These are phyloP conservation scores for Parazoanthus darwini DNA, from an alignment of 92 coral and sea anemone genomes.

Conservation along the genomic window DNA sequence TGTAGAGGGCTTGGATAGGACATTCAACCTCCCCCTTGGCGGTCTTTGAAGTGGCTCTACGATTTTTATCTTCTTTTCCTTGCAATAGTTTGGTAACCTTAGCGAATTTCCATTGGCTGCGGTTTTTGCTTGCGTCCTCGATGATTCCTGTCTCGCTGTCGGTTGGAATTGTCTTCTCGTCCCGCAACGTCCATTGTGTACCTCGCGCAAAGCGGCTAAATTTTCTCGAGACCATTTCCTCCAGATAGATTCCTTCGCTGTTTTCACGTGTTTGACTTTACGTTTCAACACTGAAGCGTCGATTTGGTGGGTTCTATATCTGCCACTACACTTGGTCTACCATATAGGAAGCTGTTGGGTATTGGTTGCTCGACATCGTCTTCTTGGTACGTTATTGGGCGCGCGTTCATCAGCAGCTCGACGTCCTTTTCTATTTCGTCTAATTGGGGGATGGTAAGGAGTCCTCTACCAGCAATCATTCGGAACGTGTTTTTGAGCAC, in stretches of 20 bases:
- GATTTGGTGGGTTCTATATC: neutral
- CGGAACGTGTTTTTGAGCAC: neutral
- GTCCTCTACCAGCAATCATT: neutral
- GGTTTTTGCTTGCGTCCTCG: neutral
- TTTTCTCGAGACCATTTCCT: neutral
- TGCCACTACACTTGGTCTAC: neutral
- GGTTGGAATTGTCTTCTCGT: neutral
- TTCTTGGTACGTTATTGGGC: neutral
- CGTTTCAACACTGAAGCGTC: neutral
- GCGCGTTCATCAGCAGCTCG: neutral
- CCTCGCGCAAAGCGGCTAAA: neutral
- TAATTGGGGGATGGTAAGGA: neutral
- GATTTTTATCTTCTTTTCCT: neutral
- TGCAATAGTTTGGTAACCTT: neutral
- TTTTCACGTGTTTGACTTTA: neutral
- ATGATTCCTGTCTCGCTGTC: neutral
- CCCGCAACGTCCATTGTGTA: constrained; percentile 7
- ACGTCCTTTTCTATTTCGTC: neutral
- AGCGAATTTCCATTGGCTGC: neutral
- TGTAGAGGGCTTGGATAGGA: constrained; percentile 14
- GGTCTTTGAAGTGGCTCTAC: neutral
- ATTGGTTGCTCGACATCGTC: neutral
- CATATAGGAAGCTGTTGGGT: constrained; percentile 17
- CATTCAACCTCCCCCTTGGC: neutral
- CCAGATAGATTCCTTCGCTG: neutral